Conservation (phyloP, 2,113 vertebrate genomes). For the Indicator maculatus region DNA sequence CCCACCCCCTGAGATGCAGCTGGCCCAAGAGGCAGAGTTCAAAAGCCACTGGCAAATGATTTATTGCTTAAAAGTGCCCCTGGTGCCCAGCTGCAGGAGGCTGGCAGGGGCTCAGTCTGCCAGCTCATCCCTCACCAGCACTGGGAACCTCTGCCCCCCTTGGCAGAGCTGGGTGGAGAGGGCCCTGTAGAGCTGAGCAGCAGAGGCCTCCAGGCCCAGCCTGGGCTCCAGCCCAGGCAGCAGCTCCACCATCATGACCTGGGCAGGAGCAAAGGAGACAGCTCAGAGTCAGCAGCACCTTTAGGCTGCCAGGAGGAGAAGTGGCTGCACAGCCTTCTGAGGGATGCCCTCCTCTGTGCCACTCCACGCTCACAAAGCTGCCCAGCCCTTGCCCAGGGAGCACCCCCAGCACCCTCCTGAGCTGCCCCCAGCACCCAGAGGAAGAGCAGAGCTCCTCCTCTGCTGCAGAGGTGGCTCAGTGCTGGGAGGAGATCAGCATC, state of each 20-base stretch:
- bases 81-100: neutral
- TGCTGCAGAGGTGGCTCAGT: neutral
- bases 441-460: neutral
- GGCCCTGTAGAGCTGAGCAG: conserved; percentile 72
- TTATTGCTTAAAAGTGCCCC: conserved; percentile 34
- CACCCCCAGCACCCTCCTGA: neutral
- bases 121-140: conserved; percentile 82
- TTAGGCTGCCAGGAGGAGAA: neutral
- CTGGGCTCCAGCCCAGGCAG: conserved; percentile 70
- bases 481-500: neutral
- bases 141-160: conserved; percentile 82
- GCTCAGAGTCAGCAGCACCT: neutral
- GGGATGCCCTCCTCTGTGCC: neutral
- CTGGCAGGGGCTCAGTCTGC: conserved; percentile 42
- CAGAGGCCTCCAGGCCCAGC: neutral
- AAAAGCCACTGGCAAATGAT: neutral
- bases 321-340: neutral
- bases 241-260: conserved; percentile 83
- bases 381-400: neutral
- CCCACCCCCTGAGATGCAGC: neutral
- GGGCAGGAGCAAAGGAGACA: conserved; percentile 6
- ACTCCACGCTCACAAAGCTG: neutral
- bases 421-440: neutral
- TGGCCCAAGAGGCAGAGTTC: neutral
- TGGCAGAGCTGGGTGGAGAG: conserved; percentile 85